Evolutionary conservation across 2,888 invertebrate species (phyloP).

Genomic region (Drosophila nr. fundita): DNA sequence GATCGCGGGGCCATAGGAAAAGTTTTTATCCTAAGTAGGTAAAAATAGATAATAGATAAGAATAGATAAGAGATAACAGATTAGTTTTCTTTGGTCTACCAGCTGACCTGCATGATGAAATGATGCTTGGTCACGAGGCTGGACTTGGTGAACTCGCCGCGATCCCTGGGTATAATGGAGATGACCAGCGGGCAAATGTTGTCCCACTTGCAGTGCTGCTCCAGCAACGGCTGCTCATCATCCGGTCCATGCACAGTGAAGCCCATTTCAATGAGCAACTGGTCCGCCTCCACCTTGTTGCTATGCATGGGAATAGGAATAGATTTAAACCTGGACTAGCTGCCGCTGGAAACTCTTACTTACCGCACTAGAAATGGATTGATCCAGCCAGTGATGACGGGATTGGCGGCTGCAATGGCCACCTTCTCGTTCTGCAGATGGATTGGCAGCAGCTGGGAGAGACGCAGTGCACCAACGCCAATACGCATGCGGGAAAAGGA

Average conservation of each 20-base stretch:
- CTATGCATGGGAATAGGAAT: slow-evolving; percentile 27
- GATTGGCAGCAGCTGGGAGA: slow-evolving; percentile 89
- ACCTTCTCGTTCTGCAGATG: slow-evolving; percentile 90
- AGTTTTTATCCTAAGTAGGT: slow-evolving; percentile 89
- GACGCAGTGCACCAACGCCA: slow-evolving; percentile 89
- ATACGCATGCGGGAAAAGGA: slow-evolving; percentile 91
- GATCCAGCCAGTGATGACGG: slow-evolving; percentile 91
- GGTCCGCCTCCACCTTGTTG: slow-evolving; percentile 70
- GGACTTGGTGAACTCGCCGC: slow-evolving; percentile 87
- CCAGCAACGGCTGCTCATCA: slow-evolving; percentile 67
- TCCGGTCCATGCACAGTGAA: slow-evolving; percentile 70
- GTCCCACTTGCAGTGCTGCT: slow-evolving; percentile 83
- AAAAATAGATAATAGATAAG: background rate
- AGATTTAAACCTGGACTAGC: rapidly evolving
- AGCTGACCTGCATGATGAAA: slow-evolving; percentile 87
- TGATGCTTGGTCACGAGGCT: slow-evolving; percentile 86
- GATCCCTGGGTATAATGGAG: slow-evolving; percentile 86
- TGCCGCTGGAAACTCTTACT: background rate
- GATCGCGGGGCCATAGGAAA: slow-evolving; percentile 92
- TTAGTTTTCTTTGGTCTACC: rapidly evolving
- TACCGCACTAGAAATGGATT: slow-evolving; percentile 90
- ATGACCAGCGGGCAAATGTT: slow-evolving; percentile 86
- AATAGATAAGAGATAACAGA: background rate
- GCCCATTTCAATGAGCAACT: slow-evolving; percentile 65
- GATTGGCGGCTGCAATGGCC: slow-evolving; percentile 86